phyloP scores from a whole-genome alignment of 2,888 invertebrate genomes.

The Ashinkailepas kermadecensis region DNA sequence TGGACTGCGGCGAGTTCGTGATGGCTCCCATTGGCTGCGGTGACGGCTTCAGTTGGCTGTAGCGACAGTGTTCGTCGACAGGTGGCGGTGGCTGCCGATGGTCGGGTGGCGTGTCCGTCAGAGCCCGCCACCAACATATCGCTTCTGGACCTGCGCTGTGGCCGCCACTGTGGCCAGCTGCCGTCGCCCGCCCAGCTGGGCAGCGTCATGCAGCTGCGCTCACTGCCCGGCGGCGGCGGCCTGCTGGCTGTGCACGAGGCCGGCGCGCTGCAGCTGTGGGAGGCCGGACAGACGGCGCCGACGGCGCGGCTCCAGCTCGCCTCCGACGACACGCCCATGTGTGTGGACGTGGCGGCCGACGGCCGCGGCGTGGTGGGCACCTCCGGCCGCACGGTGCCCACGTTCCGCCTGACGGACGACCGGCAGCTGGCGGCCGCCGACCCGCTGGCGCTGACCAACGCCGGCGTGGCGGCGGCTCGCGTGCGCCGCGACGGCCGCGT shows the following conservation, averaged over 20 bases:
- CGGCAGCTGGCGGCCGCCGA: background rate
- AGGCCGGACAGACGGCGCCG: background rate
- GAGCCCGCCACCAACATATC: background rate
- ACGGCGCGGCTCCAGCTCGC: background rate
- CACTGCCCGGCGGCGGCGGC: background rate
- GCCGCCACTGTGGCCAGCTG: background rate
- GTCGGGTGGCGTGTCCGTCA: background rate
- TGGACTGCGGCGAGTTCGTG: no score
- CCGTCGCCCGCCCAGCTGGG: background rate
- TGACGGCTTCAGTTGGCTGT: no score
- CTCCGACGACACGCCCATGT: background rate
- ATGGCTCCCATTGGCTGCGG: no score
- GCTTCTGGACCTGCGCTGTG: background rate
- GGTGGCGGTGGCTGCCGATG: background rate
- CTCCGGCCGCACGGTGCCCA: background rate
- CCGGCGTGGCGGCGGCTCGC: constrained; percentile 29
- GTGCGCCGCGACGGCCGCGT: constrained; percentile 31
- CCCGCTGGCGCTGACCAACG: constrained; percentile 24
- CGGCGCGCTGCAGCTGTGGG: background rate
- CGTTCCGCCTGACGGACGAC: background rate
- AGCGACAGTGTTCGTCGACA: background rate
- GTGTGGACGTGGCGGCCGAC: background rate
- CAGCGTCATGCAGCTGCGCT: background rate
- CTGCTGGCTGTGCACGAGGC: constrained; percentile 16
- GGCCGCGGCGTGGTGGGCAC: constrained; percentile 18